Conservation (phyloP, 1,140 invertebrate genomes). For the Medauroidea extradentata region DNA sequence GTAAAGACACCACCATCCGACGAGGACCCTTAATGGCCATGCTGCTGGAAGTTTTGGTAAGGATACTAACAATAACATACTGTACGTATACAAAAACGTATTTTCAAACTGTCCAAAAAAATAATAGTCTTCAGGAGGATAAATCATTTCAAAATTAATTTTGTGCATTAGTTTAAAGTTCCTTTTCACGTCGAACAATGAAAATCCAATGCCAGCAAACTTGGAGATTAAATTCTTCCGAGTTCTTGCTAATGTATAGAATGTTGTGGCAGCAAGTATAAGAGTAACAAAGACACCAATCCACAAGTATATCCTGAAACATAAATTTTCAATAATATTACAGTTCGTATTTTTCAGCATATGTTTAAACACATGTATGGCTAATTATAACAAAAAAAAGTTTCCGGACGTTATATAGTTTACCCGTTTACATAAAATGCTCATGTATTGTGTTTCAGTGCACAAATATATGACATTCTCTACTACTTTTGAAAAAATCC, state of each 20-base stretch:
- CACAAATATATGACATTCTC: too few species aligned
- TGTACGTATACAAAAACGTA: constrained; percentile 70
- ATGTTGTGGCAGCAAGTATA: constrained; percentile 51
- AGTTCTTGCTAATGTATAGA: constrained; percentile 50
- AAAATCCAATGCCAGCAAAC: too few species aligned
- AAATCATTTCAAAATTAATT: neutral
- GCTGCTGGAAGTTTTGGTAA: constrained; percentile 55
- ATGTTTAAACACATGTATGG: too few species aligned
- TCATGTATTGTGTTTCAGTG: too few species aligned
- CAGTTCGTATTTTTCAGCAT: too few species aligned
- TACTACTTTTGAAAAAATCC: too few species aligned
- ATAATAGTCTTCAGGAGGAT: constrained; percentile 48
- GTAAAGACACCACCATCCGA: constrained; percentile 82
- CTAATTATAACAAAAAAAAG: too few species aligned
- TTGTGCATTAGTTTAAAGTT: neutral
- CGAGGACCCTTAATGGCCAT: constrained; percentile 71
- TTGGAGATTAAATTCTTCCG: constrained; percentile 13
- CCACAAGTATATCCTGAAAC: constrained; percentile 56
- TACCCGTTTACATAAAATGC: too few species aligned
- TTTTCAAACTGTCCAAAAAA: constrained; percentile 65
- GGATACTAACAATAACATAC: constrained; percentile 72
- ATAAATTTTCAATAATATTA: too few species aligned
- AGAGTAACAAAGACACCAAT: constrained; percentile 54
- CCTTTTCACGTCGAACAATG: neutral
- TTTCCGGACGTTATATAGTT: too few species aligned